phyloP scores from a whole-genome alignment of 2,888 invertebrate species.

The Netelia fuscicornis region DNA sequence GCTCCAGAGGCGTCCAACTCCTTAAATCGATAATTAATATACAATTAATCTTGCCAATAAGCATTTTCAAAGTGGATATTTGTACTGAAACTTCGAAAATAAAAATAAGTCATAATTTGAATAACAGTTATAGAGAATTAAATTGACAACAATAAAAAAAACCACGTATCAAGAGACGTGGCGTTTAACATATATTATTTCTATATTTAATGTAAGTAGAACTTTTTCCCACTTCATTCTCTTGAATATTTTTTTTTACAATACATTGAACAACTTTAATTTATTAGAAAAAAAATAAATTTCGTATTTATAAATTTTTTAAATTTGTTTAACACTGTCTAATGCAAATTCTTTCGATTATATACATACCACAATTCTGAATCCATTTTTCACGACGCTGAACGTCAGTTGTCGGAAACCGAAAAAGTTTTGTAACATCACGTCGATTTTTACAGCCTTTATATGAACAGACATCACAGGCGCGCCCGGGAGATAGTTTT shows the following conservation, averaged over 20 bases:
- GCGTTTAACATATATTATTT: conserved; percentile 11
- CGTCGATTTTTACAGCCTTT: conserved; percentile 17
- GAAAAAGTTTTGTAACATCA: conserved; percentile 20
- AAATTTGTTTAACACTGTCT: no score
- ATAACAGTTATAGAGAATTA: conserved; percentile 16
- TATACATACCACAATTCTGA: conserved; percentile 26
- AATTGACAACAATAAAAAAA: conserved; percentile 7
- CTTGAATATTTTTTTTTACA: conserved; percentile 5
- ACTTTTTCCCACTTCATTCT: not conserved
- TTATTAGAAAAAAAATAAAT: not conserved
- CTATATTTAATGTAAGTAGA: not conserved
- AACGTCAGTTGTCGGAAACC: not conserved
- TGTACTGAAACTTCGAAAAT: conserved; percentile 4
- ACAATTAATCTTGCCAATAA: not conserved
- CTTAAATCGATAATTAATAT: conserved; percentile 3
- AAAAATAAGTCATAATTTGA: conserved; percentile 16
- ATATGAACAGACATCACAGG: conserved; percentile 27
- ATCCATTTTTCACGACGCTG: conserved; percentile 29
- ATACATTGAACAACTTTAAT: not conserved
- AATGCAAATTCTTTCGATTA: no score
- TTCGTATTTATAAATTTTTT: conserved; percentile 7
- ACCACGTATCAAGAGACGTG: conserved; percentile 15
- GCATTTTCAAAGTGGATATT: not conserved
- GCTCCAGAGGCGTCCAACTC: conserved; percentile 2
- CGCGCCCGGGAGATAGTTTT: conserved; percentile 2